A percentile compares a stretch with the other conserved stretches of the same genome.
phyloP scores from a whole-genome alignment of 1,140 invertebrate genomes.

The Zaprionus inermis region DNA sequence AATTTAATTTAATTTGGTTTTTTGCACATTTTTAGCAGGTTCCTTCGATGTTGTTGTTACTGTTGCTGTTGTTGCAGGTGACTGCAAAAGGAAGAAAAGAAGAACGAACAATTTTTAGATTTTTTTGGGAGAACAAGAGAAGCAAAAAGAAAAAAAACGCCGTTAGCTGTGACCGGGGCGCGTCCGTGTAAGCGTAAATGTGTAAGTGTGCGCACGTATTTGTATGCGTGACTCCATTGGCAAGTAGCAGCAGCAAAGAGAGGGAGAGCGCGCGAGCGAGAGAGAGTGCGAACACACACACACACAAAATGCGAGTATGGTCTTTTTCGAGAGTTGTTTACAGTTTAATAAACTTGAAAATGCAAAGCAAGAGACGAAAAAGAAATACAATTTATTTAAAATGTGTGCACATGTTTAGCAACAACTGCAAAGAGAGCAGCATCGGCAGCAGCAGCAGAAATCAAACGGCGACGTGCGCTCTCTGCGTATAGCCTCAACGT shows the following conservation, averaged over 20 bases:
- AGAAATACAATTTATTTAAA: conserved; percentile 35
- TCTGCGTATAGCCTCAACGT: conserved; percentile 4
- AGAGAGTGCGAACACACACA: conserved; percentile 10
- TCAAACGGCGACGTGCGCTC: background rate
- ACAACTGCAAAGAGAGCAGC: conserved; percentile 8
- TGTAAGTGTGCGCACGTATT: conserved; percentile 44
- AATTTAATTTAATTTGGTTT: conserved; percentile 35
- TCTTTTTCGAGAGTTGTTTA: conserved; percentile 36
- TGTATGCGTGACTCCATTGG: conserved; percentile 34
- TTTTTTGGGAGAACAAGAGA: conserved; percentile 43
- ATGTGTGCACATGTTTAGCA: conserved; percentile 46
- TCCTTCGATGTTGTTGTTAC: background rate
- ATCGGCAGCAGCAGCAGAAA: conserved; percentile 6
- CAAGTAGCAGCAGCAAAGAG: background rate
- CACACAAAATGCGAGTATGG: conserved; percentile 27
- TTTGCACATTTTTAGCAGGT: conserved; percentile 6
- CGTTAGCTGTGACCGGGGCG: conserved; percentile 60
- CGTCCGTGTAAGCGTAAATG: conserved; percentile 31
- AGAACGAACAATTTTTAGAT: conserved; percentile 22
- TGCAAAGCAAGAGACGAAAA: conserved; percentile 15
- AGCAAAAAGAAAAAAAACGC: conserved; percentile 41
- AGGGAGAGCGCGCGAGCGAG: conserved; percentile 1
- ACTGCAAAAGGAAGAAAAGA: conserved; percentile 27
- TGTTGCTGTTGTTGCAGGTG: conserved; percentile 10
- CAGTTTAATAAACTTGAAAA: conserved; percentile 46